phyloP scores from a whole-genome alignment of 1,140 invertebrate genomes.

The Aphaenogaster floridana region DNA sequence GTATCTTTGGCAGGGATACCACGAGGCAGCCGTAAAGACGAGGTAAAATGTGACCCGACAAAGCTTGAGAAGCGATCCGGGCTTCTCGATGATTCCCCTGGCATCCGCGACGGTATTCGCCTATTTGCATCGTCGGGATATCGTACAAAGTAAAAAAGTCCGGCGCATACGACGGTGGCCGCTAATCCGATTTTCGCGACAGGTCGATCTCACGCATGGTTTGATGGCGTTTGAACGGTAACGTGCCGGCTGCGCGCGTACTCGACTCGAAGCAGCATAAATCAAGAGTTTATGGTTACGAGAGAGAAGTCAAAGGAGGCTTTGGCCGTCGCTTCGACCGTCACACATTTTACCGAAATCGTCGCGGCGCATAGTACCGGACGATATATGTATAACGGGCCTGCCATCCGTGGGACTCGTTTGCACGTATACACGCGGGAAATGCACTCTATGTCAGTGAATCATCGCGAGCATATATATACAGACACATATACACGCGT shows the following conservation, averaged over 20 bases:
- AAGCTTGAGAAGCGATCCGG: constrained; percentile 23
- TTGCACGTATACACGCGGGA: constrained; percentile 58
- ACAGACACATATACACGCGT: not conserved
- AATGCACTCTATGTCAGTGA: constrained; percentile 62
- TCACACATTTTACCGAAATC: constrained; percentile 85
- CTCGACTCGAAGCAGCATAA: constrained; percentile 77
- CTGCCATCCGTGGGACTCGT: constrained; percentile 41
- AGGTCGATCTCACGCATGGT: constrained; percentile 78
- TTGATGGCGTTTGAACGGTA: constrained; percentile 70
- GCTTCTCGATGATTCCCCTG: constrained; percentile 30
- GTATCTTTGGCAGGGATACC: constrained; percentile 3
- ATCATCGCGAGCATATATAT: constrained; percentile 57
- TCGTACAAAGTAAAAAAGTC: constrained; percentile 65
- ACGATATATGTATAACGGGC: constrained; percentile 70
- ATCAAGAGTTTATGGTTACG: constrained; percentile 84
- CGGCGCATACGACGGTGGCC: constrained; percentile 26
- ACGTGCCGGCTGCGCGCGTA: constrained; percentile 48
- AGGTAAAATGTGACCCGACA: not conserved
- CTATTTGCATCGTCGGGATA: constrained; percentile 40
- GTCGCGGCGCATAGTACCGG: constrained; percentile 62
- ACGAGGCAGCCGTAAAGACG: constrained; percentile 20
- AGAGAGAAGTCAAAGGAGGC: constrained; percentile 82
- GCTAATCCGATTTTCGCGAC: constrained; percentile 77
- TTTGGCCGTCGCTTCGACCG: constrained; percentile 81
- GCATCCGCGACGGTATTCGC: constrained; percentile 28